Evolutionary conservation across 2,888 invertebrate species (phyloP), one percentile per base, ranked within the genome.

Genomic region (Phyto melanocephala): DNA sequence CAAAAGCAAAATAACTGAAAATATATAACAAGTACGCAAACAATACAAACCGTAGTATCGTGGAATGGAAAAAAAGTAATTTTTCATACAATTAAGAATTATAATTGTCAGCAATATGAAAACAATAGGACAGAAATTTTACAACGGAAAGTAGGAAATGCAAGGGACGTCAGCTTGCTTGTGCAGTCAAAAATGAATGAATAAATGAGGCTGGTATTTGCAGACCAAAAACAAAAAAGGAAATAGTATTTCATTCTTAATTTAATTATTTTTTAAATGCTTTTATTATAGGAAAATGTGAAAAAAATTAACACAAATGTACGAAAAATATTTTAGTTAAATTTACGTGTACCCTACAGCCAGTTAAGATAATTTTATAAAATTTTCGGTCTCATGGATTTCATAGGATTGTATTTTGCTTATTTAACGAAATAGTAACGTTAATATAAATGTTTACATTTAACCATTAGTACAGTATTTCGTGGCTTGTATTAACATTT

Each of bases 61-160:
- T 20, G 54, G 15, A 63, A 56, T 40, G 6, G 37, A 15, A 50
- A 42, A 63, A 74, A 58, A 42, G 35, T 75, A 54, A 28, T 62
- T 63, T 70, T 70, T 70, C 42, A 71, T 76, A 45, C 76, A 81
- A 81, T 81, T 81, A 77, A 81, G 28, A 77, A 76, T 62, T 62
- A 81, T 81, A 72, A 81, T 81, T 81, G 71, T 81, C 76, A 81
- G 76, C 76, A 71, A 60, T 72, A 71, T 62, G 67, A 72, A 71
- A 77, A 76, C 76, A 72, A 77, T 77, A 72, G 71, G 45, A n/a
- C 60, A 68, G n/a, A 10, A 37, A 62, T 72, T 72, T 77, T 67
- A 72, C 37, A 71, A 60, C 58, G 65, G 37, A 60, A 62, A 22
- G 22, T 28, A 42, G 50, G 17, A 15, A 37, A 60, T 50, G 42